These are phyloP conservation scores for Phengaris arion DNA, from an alignment of 2,888 invertebrate genomes.

Conservation along the genomic window DNA sequence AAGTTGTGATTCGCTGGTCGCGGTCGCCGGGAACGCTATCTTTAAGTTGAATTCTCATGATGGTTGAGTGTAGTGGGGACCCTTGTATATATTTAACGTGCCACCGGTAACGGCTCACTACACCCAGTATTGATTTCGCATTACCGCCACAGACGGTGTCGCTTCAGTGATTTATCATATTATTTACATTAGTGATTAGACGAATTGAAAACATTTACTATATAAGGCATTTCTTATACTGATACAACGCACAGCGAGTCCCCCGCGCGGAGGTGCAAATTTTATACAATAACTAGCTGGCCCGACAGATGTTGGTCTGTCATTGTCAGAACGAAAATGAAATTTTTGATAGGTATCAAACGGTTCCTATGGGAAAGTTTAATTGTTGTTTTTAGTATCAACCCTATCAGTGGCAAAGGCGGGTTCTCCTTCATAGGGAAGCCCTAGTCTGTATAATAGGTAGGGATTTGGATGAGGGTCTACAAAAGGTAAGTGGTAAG, in stretches of 20 bases:
- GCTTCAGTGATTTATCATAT: constrained; percentile 17
- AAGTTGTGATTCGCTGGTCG: neutral
- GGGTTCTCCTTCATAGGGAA: too few species aligned
- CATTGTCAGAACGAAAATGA: too few species aligned
- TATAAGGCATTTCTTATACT: neutral
- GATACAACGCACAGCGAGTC: neutral
- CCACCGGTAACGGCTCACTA: constrained; percentile 2
- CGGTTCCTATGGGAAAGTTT: too few species aligned
- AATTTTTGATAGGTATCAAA: too few species aligned
- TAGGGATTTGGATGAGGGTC: too few species aligned
- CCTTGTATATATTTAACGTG: neutral
- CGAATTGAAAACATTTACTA: neutral
- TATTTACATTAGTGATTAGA: constrained; percentile 16
- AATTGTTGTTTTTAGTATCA: too few species aligned
- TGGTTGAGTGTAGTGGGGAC: neutral
- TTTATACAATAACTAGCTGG: neutral
- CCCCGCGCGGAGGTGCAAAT: neutral
- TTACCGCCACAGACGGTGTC: constrained; percentile 19
- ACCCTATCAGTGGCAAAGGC: too few species aligned
- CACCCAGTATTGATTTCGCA: constrained; percentile 26
- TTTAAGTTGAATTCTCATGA: neutral
- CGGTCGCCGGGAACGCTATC: too few species aligned
- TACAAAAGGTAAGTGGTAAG: too few species aligned
- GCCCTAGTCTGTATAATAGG: too few species aligned
- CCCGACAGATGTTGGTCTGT: neutral